These are phyloP conservation scores for Dendronephthya gigantea DNA, from an alignment of 64 coral and sea anemone genomes.

Conservation along the genomic window DNA sequence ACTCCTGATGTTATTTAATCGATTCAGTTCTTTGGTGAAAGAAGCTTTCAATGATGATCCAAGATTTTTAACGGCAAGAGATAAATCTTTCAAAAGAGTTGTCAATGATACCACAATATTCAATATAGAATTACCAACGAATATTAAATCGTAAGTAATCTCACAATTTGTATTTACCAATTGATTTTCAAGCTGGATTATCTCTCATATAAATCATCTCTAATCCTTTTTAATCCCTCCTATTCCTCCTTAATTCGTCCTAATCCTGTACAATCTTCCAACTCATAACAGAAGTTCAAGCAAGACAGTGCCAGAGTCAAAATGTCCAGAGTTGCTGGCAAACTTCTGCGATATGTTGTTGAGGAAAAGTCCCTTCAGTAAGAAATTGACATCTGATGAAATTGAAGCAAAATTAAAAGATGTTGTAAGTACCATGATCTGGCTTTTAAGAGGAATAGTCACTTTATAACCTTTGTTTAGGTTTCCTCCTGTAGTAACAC, in stretches of 20 bases:
- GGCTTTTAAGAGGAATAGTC: slow-evolving; percentile 57
- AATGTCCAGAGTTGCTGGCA: slow-evolving; percentile 86
- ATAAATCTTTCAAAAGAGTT: slow-evolving; percentile 96
- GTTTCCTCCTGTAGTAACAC: no score
- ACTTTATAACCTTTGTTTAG: slow-evolving; percentile 49
- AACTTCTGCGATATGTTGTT: slow-evolving; percentile 98
- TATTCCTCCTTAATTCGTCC: no score
- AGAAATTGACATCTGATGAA: slow-evolving; percentile 87
- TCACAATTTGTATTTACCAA: background rate
- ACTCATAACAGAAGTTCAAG: slow-evolving; percentile 11
- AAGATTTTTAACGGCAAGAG: slow-evolving; percentile 74
- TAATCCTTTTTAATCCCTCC: no score
- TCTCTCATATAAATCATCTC: no score
- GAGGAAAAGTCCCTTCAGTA: slow-evolving; percentile 85
- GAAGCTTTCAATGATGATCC: slow-evolving; percentile 92
- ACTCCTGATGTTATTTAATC: slow-evolving; percentile 56
- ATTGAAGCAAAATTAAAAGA: slow-evolving; percentile 80
- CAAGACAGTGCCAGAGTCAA: slow-evolving; percentile 74
- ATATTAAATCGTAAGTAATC: slow-evolving; percentile 66
- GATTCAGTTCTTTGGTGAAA: slow-evolving; percentile 75
- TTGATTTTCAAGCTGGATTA: no score
- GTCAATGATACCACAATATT: slow-evolving; percentile 89
- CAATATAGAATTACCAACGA: slow-evolving; percentile 76
- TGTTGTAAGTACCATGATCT: slow-evolving; percentile 59
- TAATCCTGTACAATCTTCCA: no score